A percentile compares a stretch with the other conserved stretches of the same genome.
These are phyloP conservation scores for Ericerus pela DNA, from an alignment of 1,140 invertebrate species.

Conservation along the genomic window DNA sequence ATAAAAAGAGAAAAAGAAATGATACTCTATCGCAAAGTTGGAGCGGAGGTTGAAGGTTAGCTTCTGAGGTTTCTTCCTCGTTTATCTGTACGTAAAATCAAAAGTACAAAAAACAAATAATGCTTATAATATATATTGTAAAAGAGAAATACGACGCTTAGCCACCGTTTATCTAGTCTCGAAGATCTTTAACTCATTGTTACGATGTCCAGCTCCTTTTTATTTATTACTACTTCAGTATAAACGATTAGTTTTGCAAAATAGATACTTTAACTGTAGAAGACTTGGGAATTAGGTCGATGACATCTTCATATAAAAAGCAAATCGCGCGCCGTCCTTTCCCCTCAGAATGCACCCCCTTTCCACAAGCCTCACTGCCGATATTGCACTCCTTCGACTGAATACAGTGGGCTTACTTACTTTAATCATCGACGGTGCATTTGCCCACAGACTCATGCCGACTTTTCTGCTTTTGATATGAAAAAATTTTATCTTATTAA, in stretches of 20 bases:
- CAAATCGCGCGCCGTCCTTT: background rate
- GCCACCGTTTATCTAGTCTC: slow-evolving; percentile 9
- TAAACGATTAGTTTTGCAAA: slow-evolving; percentile 12
- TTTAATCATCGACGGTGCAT: background rate
- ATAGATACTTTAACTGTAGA: slow-evolving; percentile 3
- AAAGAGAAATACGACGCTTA: slow-evolving; percentile 9
- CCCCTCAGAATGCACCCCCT: too few relatives aligned
- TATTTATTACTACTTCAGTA: slow-evolving; percentile 8
- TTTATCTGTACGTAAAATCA: slow-evolving; percentile 10
- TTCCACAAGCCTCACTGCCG: too few relatives aligned
- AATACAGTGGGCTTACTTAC: too few relatives aligned
- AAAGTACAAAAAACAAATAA: slow-evolving; percentile 12
- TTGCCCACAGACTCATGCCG: background rate
- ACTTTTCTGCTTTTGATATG: background rate
- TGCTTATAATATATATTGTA: slow-evolving; percentile 12
- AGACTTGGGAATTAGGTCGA: slow-evolving; percentile 8
- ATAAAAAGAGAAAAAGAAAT: too few relatives aligned
- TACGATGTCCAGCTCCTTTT: slow-evolving; percentile 7
- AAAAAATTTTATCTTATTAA: background rate
- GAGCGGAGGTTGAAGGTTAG: slow-evolving; percentile 10
- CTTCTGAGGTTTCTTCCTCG: slow-evolving; percentile 9
- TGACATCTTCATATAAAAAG: slow-evolving; percentile 8
- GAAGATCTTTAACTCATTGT: slow-evolving; percentile 10
- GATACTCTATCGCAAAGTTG: too few relatives aligned
- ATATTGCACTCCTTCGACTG: too few relatives aligned